Conservation (phyloP, 2,113 vertebrate genomes). For the Amphilophus citrinellus region DNA sequence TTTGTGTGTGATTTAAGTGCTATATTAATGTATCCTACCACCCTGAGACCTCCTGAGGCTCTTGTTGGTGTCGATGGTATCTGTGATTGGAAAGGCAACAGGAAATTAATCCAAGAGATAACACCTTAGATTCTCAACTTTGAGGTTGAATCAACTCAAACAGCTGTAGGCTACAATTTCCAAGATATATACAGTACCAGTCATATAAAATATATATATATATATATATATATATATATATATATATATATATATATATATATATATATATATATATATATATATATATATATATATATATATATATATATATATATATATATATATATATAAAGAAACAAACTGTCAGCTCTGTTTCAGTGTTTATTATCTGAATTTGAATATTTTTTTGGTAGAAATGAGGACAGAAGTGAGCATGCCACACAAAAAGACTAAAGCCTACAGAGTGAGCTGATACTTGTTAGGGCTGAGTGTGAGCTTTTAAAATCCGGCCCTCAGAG, state of each 20-base stretch:
- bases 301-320: too few species aligned
- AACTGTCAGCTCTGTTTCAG: background rate
- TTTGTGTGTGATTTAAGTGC: conserved; percentile 6
- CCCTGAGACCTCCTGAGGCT: background rate
- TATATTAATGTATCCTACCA: conserved; percentile 49
- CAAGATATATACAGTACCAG: background rate
- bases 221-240: background rate
- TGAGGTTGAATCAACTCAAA: conserved; percentile 18
- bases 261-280: too few species aligned
- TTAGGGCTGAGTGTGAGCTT: conserved; percentile 25
- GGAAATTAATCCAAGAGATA: conserved; percentile 63
- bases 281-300: too few species aligned
- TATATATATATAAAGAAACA: too few species aligned
- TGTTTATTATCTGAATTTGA: conserved; percentile 38
- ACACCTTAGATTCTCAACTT: conserved; percentile 11
- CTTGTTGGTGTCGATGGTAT: conserved; percentile 40
- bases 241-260: background rate
- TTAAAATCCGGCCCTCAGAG: conserved; percentile 15
- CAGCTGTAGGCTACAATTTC: conserved; percentile 22
- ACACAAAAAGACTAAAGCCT: conserved; percentile 20
- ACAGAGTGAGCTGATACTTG: conserved; percentile 25
- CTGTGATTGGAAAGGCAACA: conserved; percentile 52
- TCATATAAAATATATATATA: too few species aligned
- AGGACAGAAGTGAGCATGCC: conserved; percentile 20
- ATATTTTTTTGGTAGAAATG: conserved; percentile 27